Base-by-base conservation (phyloP, 2,888 invertebrate genomes). In the Tenthredo distinguenda region DNA sequence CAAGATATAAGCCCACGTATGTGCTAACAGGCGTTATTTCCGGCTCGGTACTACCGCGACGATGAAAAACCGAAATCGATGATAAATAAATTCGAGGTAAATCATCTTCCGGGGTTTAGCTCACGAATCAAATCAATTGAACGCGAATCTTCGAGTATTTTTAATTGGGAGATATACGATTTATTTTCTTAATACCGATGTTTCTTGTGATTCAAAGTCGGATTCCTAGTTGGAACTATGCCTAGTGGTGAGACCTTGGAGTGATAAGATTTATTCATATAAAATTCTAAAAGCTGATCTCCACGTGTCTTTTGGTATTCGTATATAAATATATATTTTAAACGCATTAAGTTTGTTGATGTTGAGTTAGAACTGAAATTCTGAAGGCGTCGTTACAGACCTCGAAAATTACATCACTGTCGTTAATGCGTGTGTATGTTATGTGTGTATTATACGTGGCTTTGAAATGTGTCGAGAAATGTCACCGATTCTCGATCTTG, bases 251-350 rank as follows among this genome's bases (percentile, higher is more conserved):
- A 21, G 40, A 77, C 77, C 77, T 77, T 77, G 77, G 34, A 31
- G 15, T 77, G 50, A 77, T 77, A 50, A 77, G 34, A 77, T 77
- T 77, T 77, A 77, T 77, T 77, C 77, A 55, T 18, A 12, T 31
- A 18, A 77, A 77, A 50, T 77, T n/a, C 26, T 26, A 77, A 77
- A 55, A 26, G 2, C 43, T 74, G 77, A 26, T 55, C 26, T 31
- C 50, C 15, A 2, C 77, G 50, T 34, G n/a, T 9, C 55, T 50
- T 10, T 50, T 55, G 26, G 21, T 31, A 31, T 55, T 77, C 34
- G 74, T 43, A 18, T 55, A n/a, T 77, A 18, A 55, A 31, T 9
- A 15, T 21, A 40, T 76, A 21, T 76, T n/a, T 76, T 18, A 34
- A 15, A 55, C 12, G n/a, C 21, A 15, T 55, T 31, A 55, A 15